Percentiles rank a stretch among this genome's conserved stretches.
Conservation (phyloP, 2,113 vertebrate genomes). For the Nannobrachium achirus region DNA sequence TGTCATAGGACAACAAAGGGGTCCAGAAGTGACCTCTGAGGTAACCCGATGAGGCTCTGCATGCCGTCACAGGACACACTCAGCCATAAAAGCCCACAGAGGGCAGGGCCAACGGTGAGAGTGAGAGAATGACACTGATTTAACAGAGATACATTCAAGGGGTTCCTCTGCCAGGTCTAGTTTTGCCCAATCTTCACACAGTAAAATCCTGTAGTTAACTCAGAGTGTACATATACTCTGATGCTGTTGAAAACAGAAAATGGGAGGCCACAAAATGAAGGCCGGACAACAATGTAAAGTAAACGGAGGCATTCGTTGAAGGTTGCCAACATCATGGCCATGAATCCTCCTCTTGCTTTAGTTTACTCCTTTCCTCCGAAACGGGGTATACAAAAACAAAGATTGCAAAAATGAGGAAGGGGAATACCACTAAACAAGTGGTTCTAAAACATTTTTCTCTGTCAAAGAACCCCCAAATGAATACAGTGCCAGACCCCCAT, state of each 20-base stretch:
- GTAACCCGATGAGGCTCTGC: constrained; percentile 55
- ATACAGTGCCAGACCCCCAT: no score
- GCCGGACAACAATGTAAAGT: constrained; percentile 47
- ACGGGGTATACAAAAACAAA: constrained; percentile 19
- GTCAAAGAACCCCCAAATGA: no score
- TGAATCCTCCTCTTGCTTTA: constrained; percentile 18
- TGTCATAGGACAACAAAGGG: constrained; percentile 50
- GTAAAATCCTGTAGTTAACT: no score
- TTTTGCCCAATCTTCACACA: no score
- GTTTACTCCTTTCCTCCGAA: constrained; percentile 11
- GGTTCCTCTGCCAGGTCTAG: constrained; percentile 14
- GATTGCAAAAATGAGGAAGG: constrained; percentile 6
- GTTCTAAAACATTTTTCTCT: no score
- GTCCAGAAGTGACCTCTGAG: constrained; percentile 48
- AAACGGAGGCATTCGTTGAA: constrained; percentile 43
- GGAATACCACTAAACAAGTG: background rate
- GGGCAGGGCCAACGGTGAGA: constrained; percentile 18
- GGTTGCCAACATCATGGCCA: constrained; percentile 18
- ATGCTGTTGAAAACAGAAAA: constrained; percentile 59
- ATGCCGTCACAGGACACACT: constrained; percentile 37
- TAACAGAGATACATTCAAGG: constrained; percentile 40
- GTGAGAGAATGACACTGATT: constrained; percentile 38
- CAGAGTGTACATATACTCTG: no score
- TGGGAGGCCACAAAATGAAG: constrained; percentile 50
- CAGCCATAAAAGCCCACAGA: constrained; percentile 14